These are phyloP conservation scores for Chrysomallon squamiferum DNA, from an alignment of 1,140 invertebrate species.

Conservation along the genomic window DNA sequence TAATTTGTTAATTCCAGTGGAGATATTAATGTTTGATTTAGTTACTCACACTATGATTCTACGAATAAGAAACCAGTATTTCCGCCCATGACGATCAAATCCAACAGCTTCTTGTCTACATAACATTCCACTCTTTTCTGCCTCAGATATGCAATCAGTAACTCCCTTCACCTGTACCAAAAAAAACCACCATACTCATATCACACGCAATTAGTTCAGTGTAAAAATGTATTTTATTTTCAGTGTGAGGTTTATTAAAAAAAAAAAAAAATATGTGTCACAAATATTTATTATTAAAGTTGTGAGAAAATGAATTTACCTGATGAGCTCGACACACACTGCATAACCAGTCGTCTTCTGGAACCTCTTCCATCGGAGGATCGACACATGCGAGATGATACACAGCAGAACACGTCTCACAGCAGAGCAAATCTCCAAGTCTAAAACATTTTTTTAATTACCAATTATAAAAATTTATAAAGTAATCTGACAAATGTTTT, in stretches of 20 bases:
- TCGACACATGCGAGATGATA: slow-evolving; percentile 96
- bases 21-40: no score
- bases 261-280: background rate
- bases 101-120: slow-evolving; percentile 93
- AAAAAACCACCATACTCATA: no score
- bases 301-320: no score
- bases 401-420: slow-evolving; percentile 95
- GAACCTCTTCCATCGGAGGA: slow-evolving; percentile 89
- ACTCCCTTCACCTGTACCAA: slow-evolving; percentile 75
- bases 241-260: no score
- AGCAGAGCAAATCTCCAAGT: slow-evolving; percentile 92
- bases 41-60: slow-evolving; percentile 89
- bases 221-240: no score
- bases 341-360: slow-evolving; percentile 93
- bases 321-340: slow-evolving; percentile 89
- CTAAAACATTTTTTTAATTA: slow-evolving; percentile 61
- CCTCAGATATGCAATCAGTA: slow-evolving; percentile 88
- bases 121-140: slow-evolving; percentile 89
- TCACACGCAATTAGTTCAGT: no score
- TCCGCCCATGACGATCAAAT: slow-evolving; percentile 91
- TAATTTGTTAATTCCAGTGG: no score
- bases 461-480: background rate
- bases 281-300: no score
- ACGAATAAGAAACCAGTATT: slow-evolving; percentile 94
- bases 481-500: slow-evolving; percentile 5